Conservation (phyloP, 2,888 invertebrate genomes). For the Bellardia bayeri region DNA sequence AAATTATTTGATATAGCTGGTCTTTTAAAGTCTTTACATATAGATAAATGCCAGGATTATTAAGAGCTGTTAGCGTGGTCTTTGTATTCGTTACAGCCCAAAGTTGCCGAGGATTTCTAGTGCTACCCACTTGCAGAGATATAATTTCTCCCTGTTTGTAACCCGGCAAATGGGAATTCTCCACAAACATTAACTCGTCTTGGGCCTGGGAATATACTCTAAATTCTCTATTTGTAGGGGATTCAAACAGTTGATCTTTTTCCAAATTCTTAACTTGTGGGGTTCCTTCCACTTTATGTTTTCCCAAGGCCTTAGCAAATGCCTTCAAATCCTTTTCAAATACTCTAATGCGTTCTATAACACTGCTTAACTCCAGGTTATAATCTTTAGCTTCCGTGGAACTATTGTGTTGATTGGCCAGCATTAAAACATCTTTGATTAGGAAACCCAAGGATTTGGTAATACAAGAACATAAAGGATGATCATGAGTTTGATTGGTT, state of each 20-base stretch:
- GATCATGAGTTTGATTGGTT: conserved; percentile 71
- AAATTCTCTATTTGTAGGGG: not conserved
- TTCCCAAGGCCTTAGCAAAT: conserved; percentile 29
- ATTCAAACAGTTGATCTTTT: not conserved
- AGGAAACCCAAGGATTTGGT: conserved; percentile 73
- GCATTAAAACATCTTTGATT: conserved; percentile 77
- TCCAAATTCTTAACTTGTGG: not conserved
- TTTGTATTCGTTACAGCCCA: conserved; percentile 81
- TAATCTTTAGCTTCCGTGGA: conserved; percentile 37
- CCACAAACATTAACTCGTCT: conserved; percentile 17
- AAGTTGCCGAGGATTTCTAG: conserved; percentile 77
- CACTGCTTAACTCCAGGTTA: conserved; percentile 74
- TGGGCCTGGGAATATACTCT: not conserved
- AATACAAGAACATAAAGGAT: conserved; percentile 73
- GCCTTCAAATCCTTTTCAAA: conserved; percentile 75
- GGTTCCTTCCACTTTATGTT: not conserved
- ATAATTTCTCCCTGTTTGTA: conserved; percentile 74
- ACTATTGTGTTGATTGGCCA: conserved; percentile 74
- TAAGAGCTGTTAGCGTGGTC: conserved; percentile 18
- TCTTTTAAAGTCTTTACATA: conserved; percentile 84
- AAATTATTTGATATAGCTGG: conserved; percentile 85
- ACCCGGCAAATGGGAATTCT: conserved; percentile 51
- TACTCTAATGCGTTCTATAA: conserved; percentile 76
- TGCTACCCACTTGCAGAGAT: conserved; percentile 60
- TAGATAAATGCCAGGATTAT: conserved; percentile 83